Evolutionary conservation across 2,113 vertebrate genomes (phyloP), one percentile per base, ranked within the genome.

Genomic region (Hypocryptadius cinnamomeus): DNA sequence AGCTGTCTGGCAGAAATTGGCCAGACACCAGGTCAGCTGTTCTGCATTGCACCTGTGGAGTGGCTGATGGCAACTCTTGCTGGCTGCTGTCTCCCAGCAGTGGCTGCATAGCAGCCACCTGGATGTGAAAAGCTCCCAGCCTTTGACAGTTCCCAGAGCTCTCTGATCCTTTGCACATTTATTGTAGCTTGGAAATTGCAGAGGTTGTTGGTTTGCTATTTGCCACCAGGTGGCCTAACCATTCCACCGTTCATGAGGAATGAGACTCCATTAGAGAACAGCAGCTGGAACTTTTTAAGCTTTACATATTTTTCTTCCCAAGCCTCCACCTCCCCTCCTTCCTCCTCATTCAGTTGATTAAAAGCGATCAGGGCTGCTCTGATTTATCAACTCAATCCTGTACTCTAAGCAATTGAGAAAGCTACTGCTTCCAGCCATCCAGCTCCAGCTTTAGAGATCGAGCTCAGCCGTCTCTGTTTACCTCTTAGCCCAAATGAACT

Each of bases 171-270:
- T 56, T 8, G 60, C 45, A 15, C 81, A 31, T 88, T 91, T 54
- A 35, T 42, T 63, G 84, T 59, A 54, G 50, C 68, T 88, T 68
- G 37, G 54, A 72, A 93, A 85, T 53, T 42, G 56, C 45, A n/a
- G 51, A 85, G 40, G 11, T 20, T 95, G 94, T 77, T 74, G 86
- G 28, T 87, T 96, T 94, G 85, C 56, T 35, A 3, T 42, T 92
- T 92, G 71, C 97, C 97, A 97, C 97, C 94, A 98, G 97, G 96
- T 97, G 97, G 97, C 97, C 97, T 94, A 95, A 95, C 91, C 66
- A 96, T 96, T 89, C 97, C 96, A 95, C 92, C 21, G 10, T 97
- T 97, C 70, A 37, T 47, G 8, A 63, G 51, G 64, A 87, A 44
- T 21, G 14, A 69, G 78, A 13, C 90, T 88, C 65, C 82, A 89